Evolutionary conservation across 2,797 vertebrate genomes (phyloP).

Genomic region (Halcyon badia): DNA sequence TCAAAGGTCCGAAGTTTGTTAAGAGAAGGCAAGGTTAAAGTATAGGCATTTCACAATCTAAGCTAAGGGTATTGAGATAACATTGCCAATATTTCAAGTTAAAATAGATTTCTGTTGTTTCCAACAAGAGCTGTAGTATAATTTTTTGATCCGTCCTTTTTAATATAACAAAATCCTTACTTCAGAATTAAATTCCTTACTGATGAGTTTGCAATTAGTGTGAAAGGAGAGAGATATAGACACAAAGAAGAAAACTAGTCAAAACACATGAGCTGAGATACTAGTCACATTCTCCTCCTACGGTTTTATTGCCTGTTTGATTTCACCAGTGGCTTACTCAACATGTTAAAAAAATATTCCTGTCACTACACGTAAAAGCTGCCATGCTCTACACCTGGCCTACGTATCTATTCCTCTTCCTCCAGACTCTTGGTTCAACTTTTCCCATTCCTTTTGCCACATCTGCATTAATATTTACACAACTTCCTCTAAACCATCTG

Average conservation of each 20-base stretch:
- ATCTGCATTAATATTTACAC: neutral
- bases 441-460: fast-evolving
- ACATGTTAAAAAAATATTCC: neutral
- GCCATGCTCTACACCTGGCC: neutral
- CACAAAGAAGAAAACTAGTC: neutral
- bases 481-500: neutral
- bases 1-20: neutral
- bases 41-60: neutral
- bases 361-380: neutral
- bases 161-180: neutral
- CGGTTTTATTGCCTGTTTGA: neutral
- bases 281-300: neutral
- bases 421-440: neutral
- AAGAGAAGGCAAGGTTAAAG: neutral
- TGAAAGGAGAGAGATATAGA: neutral
- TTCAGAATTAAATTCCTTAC: neutral
- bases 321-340: neutral
- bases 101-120: neutral
- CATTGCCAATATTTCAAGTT: neutral
- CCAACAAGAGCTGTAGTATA: neutral
- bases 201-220: neutral
- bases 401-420: fast-evolving
- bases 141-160: neutral
- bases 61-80: neutral
- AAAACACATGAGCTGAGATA: neutral